phyloP scores from a whole-genome alignment of 2,888 invertebrate species.

The Petrolisthes manimaculis region DNA sequence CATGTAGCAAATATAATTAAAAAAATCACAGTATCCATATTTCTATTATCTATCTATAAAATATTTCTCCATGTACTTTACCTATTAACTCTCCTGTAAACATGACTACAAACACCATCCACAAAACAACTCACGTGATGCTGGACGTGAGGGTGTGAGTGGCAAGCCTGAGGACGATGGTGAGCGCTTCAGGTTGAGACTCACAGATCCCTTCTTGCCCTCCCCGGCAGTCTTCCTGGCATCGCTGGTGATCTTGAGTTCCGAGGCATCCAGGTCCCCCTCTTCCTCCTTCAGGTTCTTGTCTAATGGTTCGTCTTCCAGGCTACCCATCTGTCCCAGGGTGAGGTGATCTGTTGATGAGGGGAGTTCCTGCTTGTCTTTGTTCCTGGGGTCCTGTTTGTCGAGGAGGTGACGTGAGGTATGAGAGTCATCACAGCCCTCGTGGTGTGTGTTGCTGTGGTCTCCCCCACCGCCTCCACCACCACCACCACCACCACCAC shows the following conservation, averaged over 20 bases:
- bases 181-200: slow-evolving; percentile 57
- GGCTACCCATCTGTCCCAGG: not conserved
- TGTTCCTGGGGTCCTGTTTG: not conserved
- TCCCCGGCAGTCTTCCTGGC: slow-evolving; percentile 65
- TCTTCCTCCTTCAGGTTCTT: slow-evolving; percentile 41
- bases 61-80: not conserved
- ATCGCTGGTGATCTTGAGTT: slow-evolving; percentile 68
- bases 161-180: slow-evolving; percentile 48
- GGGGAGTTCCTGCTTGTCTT: slow-evolving; percentile 36
- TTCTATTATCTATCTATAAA: too few relatives aligned
- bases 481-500: slow-evolving; percentile 12
- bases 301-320: slow-evolving; percentile 35
- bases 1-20: too few relatives aligned
- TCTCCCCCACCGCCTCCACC: slow-evolving; percentile 29
- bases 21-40: too few relatives aligned
- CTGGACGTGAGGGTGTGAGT: slow-evolving; percentile 50
- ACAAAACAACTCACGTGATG: slow-evolving; percentile 33
- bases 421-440: slow-evolving; percentile 39
- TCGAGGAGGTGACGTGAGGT: slow-evolving; percentile 29
- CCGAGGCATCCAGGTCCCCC: slow-evolving; percentile 67
- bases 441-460: slow-evolving; percentile 9
- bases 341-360: not conserved
- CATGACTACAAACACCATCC: not conserved
- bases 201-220: slow-evolving; percentile 56
- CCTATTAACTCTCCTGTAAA: not conserved